Conservation (phyloP, 2,797 vertebrate genomes). For the Crocidura indochinensis region DNA sequence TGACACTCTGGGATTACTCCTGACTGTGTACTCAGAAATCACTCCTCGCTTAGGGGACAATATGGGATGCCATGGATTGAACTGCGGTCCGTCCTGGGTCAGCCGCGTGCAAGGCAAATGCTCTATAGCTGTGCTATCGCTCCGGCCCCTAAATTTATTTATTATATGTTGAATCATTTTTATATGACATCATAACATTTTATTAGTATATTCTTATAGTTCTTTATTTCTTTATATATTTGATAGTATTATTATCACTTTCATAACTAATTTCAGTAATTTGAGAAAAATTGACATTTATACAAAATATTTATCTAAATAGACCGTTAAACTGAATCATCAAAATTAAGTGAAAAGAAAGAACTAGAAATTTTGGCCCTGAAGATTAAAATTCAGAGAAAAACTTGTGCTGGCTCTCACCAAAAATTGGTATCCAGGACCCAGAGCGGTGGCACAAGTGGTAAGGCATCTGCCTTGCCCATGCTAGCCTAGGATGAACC, state of each 20-base stretch:
- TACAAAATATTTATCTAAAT: slow-evolving; percentile 10
- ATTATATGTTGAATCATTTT: neutral
- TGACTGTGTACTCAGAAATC: no score
- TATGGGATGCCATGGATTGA: no score
- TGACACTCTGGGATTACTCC: no score
- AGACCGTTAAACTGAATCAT: neutral
- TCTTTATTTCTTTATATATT: slow-evolving; percentile 16
- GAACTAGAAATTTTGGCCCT: neutral
- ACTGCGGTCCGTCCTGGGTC: no score
- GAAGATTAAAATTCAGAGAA: neutral
- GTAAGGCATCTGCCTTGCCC: no score
- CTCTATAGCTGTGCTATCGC: no score
- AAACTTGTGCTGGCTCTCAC: neutral
- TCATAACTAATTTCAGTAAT: slow-evolving; percentile 28
- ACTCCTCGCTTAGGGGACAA: no score
- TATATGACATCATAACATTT: neutral
- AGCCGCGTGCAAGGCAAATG: no score
- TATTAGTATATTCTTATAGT: neutral
- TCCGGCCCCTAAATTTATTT: neutral
- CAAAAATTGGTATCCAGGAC: neutral
- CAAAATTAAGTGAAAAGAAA: neutral
- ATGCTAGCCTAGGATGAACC: no score
- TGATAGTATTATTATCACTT: neutral
- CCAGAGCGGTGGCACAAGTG: no score
- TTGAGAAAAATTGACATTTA: neutral